These are phyloP conservation scores for Brachionus paranguensis DNA, from an alignment of 1,140 invertebrate genomes.

Conservation along the genomic window DNA sequence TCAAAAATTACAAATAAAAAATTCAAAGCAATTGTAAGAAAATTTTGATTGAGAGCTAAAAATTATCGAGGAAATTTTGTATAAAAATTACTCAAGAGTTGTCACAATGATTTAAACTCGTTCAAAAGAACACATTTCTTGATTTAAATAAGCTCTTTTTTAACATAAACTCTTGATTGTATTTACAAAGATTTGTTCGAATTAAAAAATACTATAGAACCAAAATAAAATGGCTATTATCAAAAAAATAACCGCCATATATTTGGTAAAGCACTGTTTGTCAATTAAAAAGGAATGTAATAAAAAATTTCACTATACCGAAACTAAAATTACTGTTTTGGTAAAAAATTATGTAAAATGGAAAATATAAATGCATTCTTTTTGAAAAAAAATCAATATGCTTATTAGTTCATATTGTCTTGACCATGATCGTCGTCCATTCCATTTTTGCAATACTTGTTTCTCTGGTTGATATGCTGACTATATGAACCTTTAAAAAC, in stretches of 20 bases:
- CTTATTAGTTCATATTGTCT: background rate
- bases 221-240: background rate
- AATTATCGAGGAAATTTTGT: background rate
- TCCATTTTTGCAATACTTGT: constrained; percentile 37
- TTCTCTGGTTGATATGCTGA: constrained; percentile 39
- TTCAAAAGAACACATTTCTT: background rate
- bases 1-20: background rate
- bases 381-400: background rate
- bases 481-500: constrained; percentile 6
- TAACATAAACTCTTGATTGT: background rate
- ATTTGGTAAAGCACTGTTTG: constrained; percentile 14
- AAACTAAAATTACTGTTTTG: constrained; percentile 18
- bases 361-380: background rate
- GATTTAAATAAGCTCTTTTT: background rate
- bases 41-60: constrained; percentile 9
- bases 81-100: background rate
- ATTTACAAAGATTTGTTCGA: background rate
- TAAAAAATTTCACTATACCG: constrained; percentile 24
- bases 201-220: constrained; percentile 2
- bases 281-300: constrained; percentile 26
- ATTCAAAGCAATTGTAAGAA: background rate
- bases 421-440: constrained; percentile 14
- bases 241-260: background rate
- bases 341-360: background rate
- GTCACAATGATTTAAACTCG: background rate